phyloP scores from a whole-genome alignment of 2,888 invertebrate genomes.

The Drosophila pseudotalamancana region DNA sequence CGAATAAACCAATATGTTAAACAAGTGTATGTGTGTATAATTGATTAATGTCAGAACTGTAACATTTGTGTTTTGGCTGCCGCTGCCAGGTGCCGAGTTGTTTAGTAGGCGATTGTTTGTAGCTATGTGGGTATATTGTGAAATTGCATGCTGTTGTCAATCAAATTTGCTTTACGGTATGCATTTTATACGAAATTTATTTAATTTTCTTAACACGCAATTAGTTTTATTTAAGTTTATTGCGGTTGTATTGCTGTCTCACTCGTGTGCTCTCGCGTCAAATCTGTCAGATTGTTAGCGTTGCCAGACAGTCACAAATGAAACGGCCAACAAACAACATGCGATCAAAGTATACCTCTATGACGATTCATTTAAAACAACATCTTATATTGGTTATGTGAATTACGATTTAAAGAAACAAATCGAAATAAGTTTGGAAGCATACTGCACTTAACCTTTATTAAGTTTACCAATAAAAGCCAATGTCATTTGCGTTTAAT shows the following conservation, averaged over 20 bases:
- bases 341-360: slow-evolving; percentile 51
- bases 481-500: background rate
- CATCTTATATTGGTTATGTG: background rate
- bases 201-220: slow-evolving; percentile 77
- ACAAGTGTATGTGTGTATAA: slow-evolving; percentile 32
- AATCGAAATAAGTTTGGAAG: background rate
- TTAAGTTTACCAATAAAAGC: background rate
- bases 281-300: slow-evolving; percentile 68
- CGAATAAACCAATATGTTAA: slow-evolving; percentile 19
- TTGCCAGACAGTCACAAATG: slow-evolving; percentile 56
- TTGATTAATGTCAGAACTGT: slow-evolving; percentile 71
- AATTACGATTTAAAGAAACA: background rate
- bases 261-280: slow-evolving; percentile 25
- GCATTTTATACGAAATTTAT: slow-evolving; percentile 75
- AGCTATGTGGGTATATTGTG: slow-evolving; percentile 29
- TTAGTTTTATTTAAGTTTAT: slow-evolving; percentile 80
- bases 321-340: slow-evolving; percentile 48
- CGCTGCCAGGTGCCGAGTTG: slow-evolving; percentile 63
- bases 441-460: too few relatives aligned
- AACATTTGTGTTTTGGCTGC: slow-evolving; percentile 63
- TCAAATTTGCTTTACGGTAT: slow-evolving; percentile 77
- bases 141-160: slow-evolving; percentile 75
- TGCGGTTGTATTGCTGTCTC: slow-evolving; percentile 69
- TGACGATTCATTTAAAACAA: background rate
- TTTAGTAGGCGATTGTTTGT: slow-evolving; percentile 49